These are phyloP conservation scores for Acronicta psi DNA, from an alignment of 2,888 invertebrate species.

Conservation along the genomic window DNA sequence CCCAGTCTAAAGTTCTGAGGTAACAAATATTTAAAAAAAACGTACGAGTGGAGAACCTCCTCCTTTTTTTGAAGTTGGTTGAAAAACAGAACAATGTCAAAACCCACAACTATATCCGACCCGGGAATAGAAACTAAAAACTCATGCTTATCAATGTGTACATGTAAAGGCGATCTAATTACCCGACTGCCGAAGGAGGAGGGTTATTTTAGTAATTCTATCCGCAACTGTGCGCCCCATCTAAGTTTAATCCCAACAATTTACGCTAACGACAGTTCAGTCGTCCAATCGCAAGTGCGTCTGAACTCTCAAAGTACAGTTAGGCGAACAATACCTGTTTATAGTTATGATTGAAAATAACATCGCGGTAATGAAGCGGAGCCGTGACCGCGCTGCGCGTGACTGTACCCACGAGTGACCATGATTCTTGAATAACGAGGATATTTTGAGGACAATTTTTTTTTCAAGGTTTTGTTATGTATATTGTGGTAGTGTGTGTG, in stretches of 20 bases:
- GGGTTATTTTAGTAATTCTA: background rate
- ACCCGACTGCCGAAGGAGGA: too few relatives aligned
- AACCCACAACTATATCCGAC: too few relatives aligned
- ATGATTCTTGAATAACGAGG: constrained; percentile 21
- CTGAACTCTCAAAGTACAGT: constrained; percentile 61
- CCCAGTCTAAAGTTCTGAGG: too few relatives aligned
- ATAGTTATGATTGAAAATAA: constrained; percentile 80
- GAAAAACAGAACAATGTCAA: too few relatives aligned
- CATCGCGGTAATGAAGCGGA: constrained; percentile 74
- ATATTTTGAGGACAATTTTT: constrained; percentile 9
- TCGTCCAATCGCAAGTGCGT: constrained; percentile 36
- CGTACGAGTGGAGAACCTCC: too few relatives aligned
- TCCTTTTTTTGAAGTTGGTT: too few relatives aligned
- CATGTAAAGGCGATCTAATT: too few relatives aligned
- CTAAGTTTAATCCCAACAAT: constrained; percentile 17
- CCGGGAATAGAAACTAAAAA: too few relatives aligned
- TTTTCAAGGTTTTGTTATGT: background rate
- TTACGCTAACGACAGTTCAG: constrained; percentile 17
- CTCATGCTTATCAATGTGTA: too few relatives aligned
- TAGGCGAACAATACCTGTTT: constrained; percentile 71
- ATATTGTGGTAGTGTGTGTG: too few relatives aligned
- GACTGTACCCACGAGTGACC: constrained; percentile 58
- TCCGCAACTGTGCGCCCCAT: constrained; percentile 2
- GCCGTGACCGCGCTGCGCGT: constrained; percentile 74
- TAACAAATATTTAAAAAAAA: too few relatives aligned